Conservation (phyloP, 2,797 vertebrate species). For the Sylvilagus floridanus region DNA sequence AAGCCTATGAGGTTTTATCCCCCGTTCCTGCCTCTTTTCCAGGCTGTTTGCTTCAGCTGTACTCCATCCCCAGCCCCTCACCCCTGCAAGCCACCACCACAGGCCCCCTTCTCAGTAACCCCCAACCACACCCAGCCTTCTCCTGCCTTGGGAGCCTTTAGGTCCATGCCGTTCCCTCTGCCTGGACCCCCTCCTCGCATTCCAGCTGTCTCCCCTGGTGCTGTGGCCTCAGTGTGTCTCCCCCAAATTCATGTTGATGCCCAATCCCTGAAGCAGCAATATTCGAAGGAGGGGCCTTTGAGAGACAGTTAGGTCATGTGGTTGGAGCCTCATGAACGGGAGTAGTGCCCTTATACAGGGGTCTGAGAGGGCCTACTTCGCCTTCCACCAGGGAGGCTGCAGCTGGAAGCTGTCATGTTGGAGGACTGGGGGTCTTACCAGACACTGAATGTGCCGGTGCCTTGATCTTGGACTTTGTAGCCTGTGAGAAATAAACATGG, state of each 20-base stretch:
- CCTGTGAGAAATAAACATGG: too few species aligned
- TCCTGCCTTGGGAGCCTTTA: neutral
- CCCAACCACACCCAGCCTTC: neutral
- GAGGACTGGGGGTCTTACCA: too few species aligned
- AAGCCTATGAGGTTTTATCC: neutral
- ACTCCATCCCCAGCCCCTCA: neutral
- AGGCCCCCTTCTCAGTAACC: neutral
- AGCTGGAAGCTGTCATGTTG: neutral
- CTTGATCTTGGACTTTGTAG: too few species aligned
- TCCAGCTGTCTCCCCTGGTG: neutral
- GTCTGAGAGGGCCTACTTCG: neutral
- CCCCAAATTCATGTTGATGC: too few species aligned
- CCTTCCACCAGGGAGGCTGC: neutral
- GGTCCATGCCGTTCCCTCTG: neutral
- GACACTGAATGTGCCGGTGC: too few species aligned
- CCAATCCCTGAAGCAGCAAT: too few species aligned
- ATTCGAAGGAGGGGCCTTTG: too few species aligned
- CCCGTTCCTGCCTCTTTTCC: neutral
- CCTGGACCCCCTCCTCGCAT: fast-evolving
- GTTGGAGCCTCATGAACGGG: too few species aligned
- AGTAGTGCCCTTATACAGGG: neutral
- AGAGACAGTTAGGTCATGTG: too few species aligned
- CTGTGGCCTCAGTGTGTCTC: neutral
- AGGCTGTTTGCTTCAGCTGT: neutral
- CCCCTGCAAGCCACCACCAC: neutral